Conservation (phyloP, 2,888 invertebrate species). For the Mythimna pallens region DNA sequence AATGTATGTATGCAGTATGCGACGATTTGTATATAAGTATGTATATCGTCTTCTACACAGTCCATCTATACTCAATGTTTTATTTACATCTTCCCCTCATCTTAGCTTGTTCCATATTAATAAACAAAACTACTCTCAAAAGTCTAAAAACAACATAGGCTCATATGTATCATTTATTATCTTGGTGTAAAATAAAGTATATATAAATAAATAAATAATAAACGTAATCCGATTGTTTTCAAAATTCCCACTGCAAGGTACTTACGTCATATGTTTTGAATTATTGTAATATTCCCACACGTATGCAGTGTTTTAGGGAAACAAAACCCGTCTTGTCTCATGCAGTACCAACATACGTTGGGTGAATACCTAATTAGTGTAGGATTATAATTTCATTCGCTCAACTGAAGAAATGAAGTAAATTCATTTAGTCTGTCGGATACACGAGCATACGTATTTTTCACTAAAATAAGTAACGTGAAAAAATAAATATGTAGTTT, state of each 20-base stretch:
- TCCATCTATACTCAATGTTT: too few relatives aligned
- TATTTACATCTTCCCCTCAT: too few relatives aligned
- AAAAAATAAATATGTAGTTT: not conserved
- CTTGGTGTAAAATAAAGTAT: too few relatives aligned
- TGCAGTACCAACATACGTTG: constrained; percentile 56
- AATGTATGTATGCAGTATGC: too few relatives aligned
- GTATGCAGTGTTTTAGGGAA: constrained; percentile 48
- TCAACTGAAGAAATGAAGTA: constrained; percentile 58
- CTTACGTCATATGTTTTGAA: constrained; percentile 28
- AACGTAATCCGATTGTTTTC: not conserved
- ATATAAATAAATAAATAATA: too few relatives aligned
- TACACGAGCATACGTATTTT: constrained; percentile 8
- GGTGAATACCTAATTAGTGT: constrained; percentile 63
- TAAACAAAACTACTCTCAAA: too few relatives aligned
- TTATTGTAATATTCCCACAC: constrained; percentile 45
- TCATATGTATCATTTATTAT: too few relatives aligned
- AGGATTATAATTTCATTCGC: constrained; percentile 56
- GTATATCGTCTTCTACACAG: too few relatives aligned
- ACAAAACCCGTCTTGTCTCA: constrained; percentile 50
- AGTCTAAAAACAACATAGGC: too few relatives aligned
- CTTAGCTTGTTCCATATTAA: too few relatives aligned
- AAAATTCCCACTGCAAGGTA: constrained; percentile 6
- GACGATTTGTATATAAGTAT: too few relatives aligned
- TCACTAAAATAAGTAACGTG: not conserved
- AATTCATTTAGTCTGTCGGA: constrained; percentile 47